A percentile compares a stretch with the other conserved stretches of the same genome.
phyloP scores from a whole-genome alignment of 1,140 invertebrate species.

The Papilio machaon region DNA sequence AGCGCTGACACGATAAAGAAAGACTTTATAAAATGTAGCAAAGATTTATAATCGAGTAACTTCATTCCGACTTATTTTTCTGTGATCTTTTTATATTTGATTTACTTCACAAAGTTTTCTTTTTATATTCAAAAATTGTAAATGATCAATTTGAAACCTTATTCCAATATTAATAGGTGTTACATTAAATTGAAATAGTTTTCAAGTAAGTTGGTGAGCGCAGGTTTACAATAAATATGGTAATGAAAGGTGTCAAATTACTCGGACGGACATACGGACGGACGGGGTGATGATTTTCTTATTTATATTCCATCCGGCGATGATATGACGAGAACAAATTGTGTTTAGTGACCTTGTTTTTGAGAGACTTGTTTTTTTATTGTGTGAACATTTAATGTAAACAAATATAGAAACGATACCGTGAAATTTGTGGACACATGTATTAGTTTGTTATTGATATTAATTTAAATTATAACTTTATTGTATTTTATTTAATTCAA shows the following conservation, averaged over 20 bases:
- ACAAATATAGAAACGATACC: constrained; percentile 9
- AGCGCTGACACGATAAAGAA: background rate
- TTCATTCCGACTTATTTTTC: constrained; percentile 50
- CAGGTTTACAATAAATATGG: constrained; percentile 73
- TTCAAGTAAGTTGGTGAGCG: constrained; percentile 39
- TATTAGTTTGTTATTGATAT: background rate
- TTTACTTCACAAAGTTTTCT: constrained; percentile 45
- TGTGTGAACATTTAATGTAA: constrained; percentile 28
- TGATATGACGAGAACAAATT: constrained; percentile 61
- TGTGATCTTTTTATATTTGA: constrained; percentile 54
- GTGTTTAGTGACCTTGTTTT: constrained; percentile 50
- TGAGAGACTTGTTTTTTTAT: constrained; percentile 44
- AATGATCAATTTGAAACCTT: constrained; percentile 38
- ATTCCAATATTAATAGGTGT: constrained; percentile 56
- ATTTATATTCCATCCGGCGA: constrained; percentile 64
- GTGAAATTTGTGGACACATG: background rate
- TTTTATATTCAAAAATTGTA: background rate
- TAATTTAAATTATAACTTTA: background rate
- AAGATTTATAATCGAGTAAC: constrained; percentile 13
- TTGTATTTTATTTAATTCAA: background rate
- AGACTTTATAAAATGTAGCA: background rate
- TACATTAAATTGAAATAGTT: constrained; percentile 45
- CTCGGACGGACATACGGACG: constrained; percentile 60
- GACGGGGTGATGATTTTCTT: constrained; percentile 71
- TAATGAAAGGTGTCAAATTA: constrained; percentile 69